Conservation (phyloP, 2,797 vertebrate genomes). For the Phyllotis vaccarum region DNA sequence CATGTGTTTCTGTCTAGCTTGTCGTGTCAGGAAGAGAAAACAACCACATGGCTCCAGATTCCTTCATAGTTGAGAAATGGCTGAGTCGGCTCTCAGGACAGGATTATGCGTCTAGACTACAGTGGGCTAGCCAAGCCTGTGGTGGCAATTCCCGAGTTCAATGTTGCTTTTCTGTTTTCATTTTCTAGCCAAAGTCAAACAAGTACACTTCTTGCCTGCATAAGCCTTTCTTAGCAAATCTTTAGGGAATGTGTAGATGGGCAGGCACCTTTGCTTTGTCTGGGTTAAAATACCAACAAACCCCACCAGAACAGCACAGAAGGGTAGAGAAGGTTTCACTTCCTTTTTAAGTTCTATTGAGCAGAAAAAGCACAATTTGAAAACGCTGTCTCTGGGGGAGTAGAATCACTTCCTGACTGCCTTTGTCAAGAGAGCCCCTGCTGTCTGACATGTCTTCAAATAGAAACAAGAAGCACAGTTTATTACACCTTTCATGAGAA, state of each 20-base stretch:
- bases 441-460: constrained; percentile 47
- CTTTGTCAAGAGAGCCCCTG: constrained; percentile 82
- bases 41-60: background rate
- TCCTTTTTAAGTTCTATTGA: constrained; percentile 77
- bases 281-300: constrained; percentile 23
- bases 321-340: constrained; percentile 60
- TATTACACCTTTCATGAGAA: constrained; percentile 75
- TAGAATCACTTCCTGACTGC: constrained; percentile 85
- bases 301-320: background rate
- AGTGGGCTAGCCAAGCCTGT: background rate
- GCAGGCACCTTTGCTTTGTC: constrained; percentile 47
- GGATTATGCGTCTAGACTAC: background rate
- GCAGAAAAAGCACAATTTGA: constrained; percentile 76
- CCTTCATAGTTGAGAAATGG: constrained; percentile 43
- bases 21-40: constrained; percentile 62
- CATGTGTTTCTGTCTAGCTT: constrained; percentile 62
- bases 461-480: constrained; percentile 72
- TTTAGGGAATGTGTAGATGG: background rate
- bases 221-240: constrained; percentile 70
- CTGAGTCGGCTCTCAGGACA: background rate
- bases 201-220: background rate
- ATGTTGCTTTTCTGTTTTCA: constrained; percentile 10
- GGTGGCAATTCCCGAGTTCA: background rate
- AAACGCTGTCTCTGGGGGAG: constrained; percentile 67
- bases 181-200: constrained; percentile 40